Conservation (phyloP, 1,140 invertebrate species). For the Cheumatopsyche charites region DNA sequence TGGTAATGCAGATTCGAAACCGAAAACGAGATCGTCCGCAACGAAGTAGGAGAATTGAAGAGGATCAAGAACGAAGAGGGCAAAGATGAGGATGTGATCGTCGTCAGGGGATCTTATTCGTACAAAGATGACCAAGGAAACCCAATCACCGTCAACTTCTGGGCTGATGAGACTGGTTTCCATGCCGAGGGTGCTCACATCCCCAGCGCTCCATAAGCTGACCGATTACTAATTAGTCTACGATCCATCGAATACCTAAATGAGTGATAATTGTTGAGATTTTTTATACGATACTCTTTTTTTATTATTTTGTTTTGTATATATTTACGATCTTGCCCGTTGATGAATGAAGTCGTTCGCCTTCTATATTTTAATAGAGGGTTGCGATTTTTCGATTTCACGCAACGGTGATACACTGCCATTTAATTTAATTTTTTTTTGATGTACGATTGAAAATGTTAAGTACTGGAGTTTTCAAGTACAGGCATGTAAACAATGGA, state of each 20-base stretch:
- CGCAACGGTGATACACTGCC: conserved; percentile 8
- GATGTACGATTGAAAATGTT: no score
- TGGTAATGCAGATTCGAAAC: conserved; percentile 54
- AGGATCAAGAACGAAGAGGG: conserved; percentile 56
- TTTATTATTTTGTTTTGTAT: neutral
- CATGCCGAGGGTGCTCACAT: conserved; percentile 60
- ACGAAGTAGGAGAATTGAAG: conserved; percentile 55
- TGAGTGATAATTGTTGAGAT: conserved; percentile 20
- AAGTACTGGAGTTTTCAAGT: no score
- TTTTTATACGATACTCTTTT: conserved; percentile 1
- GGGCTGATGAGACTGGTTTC: conserved; percentile 55
- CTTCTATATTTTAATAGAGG: conserved; percentile 34
- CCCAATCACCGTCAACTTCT: conserved; percentile 59
- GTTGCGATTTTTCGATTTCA: neutral
- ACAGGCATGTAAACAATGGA: neutral
- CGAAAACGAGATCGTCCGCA: conserved; percentile 52
- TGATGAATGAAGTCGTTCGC: neutral
- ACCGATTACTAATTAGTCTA: conserved; percentile 1
- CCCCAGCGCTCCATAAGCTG: conserved; percentile 57
- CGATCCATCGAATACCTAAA: conserved; percentile 16
- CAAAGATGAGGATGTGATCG: conserved; percentile 55
- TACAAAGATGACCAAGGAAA: conserved; percentile 42
- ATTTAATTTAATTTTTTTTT: conserved; percentile 27
- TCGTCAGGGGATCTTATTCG: conserved; percentile 51
- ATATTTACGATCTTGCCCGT: neutral